phyloP scores from a whole-genome alignment of 2,113 vertebrate genomes.

The Urocitellus parryii region DNA sequence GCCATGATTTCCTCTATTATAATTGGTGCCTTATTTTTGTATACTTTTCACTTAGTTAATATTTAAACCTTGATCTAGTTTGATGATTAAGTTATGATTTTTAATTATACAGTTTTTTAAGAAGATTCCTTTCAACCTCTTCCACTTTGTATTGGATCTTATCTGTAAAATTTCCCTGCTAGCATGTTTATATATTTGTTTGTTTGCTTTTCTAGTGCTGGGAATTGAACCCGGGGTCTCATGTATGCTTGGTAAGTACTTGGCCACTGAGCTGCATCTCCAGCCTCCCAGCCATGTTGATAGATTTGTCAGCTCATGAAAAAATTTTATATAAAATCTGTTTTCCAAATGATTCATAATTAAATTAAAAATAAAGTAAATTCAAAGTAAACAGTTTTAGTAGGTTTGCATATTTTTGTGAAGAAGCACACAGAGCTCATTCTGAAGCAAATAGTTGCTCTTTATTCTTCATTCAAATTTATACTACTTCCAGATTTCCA shows the following conservation, averaged over 20 bases:
- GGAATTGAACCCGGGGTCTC: too few species aligned
- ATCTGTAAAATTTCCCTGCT: neutral
- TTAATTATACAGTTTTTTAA: neutral
- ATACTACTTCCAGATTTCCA: neutral
- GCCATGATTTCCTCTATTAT: neutral
- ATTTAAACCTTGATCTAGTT: neutral
- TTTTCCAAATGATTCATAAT: neutral
- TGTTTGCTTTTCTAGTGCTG: too few species aligned
- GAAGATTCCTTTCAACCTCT: neutral
- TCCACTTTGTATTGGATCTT: neutral
- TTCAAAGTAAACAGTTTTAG: neutral
- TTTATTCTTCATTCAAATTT: neutral
- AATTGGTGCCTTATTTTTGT: neutral
- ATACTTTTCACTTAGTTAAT: neutral
- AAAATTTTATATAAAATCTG: neutral
- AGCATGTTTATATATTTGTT: neutral
- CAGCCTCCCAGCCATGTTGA: neutral
- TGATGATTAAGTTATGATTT: neutral
- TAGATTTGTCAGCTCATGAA: neutral
- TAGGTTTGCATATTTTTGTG: neutral
- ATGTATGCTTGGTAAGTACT: too few species aligned
- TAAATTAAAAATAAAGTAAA: neutral
- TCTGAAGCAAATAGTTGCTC: neutral
- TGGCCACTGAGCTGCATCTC: too few species aligned
- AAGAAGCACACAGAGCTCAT: neutral